phyloP scores from a whole-genome alignment of 2,888 invertebrate genomes.

The Tethea ocularis region DNA sequence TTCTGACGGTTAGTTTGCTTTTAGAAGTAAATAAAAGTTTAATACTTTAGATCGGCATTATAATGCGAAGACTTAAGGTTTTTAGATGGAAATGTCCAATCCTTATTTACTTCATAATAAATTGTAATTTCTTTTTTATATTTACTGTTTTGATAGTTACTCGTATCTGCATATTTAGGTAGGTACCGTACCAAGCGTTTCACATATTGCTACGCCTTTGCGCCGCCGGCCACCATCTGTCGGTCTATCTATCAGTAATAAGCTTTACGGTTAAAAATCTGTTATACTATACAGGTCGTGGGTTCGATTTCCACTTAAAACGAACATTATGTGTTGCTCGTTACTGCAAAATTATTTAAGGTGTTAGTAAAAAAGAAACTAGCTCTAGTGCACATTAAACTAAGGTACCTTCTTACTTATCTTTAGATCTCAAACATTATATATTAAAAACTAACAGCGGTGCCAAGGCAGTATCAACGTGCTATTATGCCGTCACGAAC shows the following conservation, averaged over 20 bases:
- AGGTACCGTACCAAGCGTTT: too few species aligned
- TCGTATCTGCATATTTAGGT: too few species aligned
- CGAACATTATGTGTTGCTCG: too few species aligned
- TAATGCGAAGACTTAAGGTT: constrained; percentile 22
- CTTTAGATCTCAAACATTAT: constrained; percentile 5
- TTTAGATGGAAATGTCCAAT: neutral
- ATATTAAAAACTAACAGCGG: constrained; percentile 11
- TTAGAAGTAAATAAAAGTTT: constrained; percentile 59
- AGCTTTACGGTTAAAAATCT: too few species aligned
- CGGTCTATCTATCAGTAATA: too few species aligned
- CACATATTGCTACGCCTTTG: too few species aligned
- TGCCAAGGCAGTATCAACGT: constrained; percentile 11
- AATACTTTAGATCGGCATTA: constrained; percentile 54
- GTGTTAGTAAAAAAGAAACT: too few species aligned
- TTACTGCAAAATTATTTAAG: too few species aligned
- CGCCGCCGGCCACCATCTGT: too few species aligned
- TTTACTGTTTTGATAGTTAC: neutral
- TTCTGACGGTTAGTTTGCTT: constrained; percentile 62
- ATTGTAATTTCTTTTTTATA: neutral
- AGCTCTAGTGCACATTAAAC: neutral
- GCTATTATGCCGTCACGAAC: constrained; percentile 51
- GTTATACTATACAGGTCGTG: too few species aligned
- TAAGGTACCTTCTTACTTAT: neutral
- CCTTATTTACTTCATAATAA: neutral
- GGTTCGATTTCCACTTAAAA: too few species aligned